Base-by-base conservation (phyloP, 2,888 invertebrate genomes). In the Nymphalis c-album region DNA sequence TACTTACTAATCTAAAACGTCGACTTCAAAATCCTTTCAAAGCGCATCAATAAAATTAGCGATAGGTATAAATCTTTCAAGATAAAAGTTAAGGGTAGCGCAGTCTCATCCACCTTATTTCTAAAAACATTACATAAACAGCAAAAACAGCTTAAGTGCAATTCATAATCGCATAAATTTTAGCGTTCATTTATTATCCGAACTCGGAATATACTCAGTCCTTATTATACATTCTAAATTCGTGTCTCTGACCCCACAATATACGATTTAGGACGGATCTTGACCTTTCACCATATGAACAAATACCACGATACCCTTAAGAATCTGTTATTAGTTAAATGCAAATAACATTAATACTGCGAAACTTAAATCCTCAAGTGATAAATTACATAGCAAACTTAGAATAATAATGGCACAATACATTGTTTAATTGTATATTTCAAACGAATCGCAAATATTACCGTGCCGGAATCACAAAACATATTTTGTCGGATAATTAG, bases 231-330 rank as follows among this genome's bases (percentile, higher is more conserved):
- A 64, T 71, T 61, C 60, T 51, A 63, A 73, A 71, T 73, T 73
- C 63, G 68, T 68, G 64, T 69, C 69, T 59, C 68, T 62, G 68
- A 74, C 69, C 71, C 70, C 73, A 64, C 65, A 69, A 74, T 55
- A 68, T 69, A 69, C 69, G 57, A 60, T 73, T 70, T 71, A 71
- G 77, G 77, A 76, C 77, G 77, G 77, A 76, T 69, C 73, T 71
- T 76, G 72, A 75, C 73, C 64, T 72, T 71, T 68, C 61, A 69
- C 62, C 60, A 58, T 67, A 70, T 64, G 66, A 66, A 66, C 66
- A 66, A 35, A 64, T 60, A 46, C 51, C 51, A 60, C 60, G 46
- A 47, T 55, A 35, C 60, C 53, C 61, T 67, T 66, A 60, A 60
- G 16, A 35, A 48, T 8, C 40, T 47, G 18, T 60, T 53, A 51